phyloP scores from a whole-genome alignment of 2,888 invertebrate genomes.

The Ornithoptera alexandrae region DNA sequence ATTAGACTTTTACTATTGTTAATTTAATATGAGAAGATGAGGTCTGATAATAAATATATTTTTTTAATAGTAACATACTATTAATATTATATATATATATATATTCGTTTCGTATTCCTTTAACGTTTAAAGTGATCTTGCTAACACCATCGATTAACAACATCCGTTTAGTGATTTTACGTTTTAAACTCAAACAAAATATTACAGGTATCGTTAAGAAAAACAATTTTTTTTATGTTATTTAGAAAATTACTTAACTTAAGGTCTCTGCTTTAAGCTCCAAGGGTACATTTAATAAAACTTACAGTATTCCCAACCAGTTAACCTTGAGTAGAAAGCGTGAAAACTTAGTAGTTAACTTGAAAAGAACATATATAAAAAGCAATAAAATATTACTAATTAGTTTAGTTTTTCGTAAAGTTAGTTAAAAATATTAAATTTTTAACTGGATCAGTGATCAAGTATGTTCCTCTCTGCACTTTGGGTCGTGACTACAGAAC shows the following conservation, averaged over 20 bases:
- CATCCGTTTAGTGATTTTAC: neutral
- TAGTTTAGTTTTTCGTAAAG: no score
- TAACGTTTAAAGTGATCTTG: neutral
- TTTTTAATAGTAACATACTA: neutral
- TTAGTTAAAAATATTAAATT: no score
- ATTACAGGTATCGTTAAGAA: neutral
- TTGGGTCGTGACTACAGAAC: no score
- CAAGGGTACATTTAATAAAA: neutral
- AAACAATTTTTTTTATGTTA: neutral
- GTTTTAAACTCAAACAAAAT: neutral
- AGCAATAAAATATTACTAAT: no score
- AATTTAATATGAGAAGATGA: neutral
- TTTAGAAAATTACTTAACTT: neutral
- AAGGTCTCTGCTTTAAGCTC: neutral
- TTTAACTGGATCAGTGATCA: no score
- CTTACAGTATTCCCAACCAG: neutral
- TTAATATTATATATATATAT: no score
- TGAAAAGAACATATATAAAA: neutral
- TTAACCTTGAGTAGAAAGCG: neutral
- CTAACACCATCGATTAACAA: neutral
- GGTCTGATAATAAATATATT: neutral
- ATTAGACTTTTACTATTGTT: constrained; percentile 1
- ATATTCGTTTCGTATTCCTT: neutral
- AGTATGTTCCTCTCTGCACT: no score
- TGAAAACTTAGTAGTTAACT: neutral